A percentile compares a stretch with the other conserved stretches of the same genome.
Evolutionary conservation across 2,113 vertebrate genomes (phyloP).

Genomic region (Chaetodon auriga): DNA sequence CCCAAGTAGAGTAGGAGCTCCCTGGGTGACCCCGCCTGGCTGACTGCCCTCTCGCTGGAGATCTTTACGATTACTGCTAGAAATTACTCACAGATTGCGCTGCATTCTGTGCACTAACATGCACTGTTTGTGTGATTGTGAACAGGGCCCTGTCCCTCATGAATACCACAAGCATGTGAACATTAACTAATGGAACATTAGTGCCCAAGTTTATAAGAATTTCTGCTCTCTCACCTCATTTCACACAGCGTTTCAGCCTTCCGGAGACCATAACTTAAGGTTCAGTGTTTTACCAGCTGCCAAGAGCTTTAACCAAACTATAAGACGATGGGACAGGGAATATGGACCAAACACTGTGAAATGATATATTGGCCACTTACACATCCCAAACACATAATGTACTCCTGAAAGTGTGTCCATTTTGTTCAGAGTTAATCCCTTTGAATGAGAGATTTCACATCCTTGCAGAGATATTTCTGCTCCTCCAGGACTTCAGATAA

Average conservation of each 20-base stretch:
- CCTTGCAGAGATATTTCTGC: not conserved
- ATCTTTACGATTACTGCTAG: conserved; percentile 75
- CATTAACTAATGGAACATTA: conserved; percentile 60
- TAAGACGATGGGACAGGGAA: conserved; percentile 6
- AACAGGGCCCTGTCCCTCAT: conserved; percentile 26
- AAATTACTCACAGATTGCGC: conserved; percentile 85
- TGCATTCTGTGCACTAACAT: conserved; percentile 42
- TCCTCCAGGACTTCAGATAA: conserved; percentile 15
- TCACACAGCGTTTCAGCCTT: conserved; percentile 12
- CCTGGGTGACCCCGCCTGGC: conserved; percentile 63
- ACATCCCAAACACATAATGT: conserved; percentile 49
- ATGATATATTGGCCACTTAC: conserved; percentile 42
- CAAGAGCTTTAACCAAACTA: conserved; percentile 1
- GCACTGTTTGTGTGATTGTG: conserved; percentile 32
- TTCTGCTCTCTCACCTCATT: conserved; percentile 40
- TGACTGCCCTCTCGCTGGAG: conserved; percentile 58
- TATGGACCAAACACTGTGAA: not conserved
- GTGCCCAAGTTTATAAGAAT: conserved; percentile 44
- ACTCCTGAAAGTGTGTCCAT: conserved; percentile 48
- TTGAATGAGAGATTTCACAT: not conserved
- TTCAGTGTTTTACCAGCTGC: conserved; percentile 21
- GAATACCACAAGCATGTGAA: conserved; percentile 29
- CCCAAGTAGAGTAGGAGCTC: conserved; percentile 47
- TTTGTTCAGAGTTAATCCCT: conserved; percentile 50
- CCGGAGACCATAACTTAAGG: conserved; percentile 32